A percentile compares a stretch with the other conserved stretches of the same genome.
Conservation (phyloP, 2,888 invertebrate genomes). For the Chydorus sphaericus region DNA sequence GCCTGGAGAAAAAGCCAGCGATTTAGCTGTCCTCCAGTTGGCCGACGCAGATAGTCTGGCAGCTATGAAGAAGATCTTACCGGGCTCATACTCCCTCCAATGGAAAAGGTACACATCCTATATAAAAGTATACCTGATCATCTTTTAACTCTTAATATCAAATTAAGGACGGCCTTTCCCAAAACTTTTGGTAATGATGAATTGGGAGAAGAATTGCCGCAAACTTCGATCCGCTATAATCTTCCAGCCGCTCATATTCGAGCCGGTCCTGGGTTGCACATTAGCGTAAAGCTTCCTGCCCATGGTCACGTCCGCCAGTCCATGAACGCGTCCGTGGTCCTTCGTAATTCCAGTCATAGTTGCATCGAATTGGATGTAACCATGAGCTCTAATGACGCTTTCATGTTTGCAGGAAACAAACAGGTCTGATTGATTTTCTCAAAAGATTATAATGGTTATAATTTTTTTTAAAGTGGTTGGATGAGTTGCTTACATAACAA, state of each 20-base stretch:
- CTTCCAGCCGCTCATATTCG: no score
- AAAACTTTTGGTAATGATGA: no score
- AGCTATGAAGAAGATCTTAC: background rate
- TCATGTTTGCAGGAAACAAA: slow-evolving; percentile 91
- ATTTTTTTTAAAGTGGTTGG: slow-evolving; percentile 2
- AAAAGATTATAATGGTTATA: no score
- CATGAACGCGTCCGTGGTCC: slow-evolving; percentile 49
- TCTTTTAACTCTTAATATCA: no score
- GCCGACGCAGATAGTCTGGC: background rate
- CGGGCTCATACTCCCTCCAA: background rate
- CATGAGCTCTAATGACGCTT: slow-evolving; percentile 73
- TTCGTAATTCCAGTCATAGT: slow-evolving; percentile 53
- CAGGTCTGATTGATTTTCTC: slow-evolving; percentile 39
- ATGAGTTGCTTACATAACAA: slow-evolving; percentile 31
- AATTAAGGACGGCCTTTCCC: no score
- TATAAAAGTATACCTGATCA: no score
- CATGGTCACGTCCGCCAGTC: slow-evolving; percentile 53
- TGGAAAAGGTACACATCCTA: slow-evolving; percentile 1
- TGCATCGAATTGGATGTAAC: slow-evolving; percentile 55
- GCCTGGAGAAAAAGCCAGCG: background rate
- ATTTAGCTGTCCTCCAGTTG: background rate
- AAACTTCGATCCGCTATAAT: no score
- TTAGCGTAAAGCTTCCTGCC: slow-evolving; percentile 40
- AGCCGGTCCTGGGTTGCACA: no score
- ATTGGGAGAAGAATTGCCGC: no score